These are phyloP conservation scores for Arnoldichthys spilopterus DNA, from an alignment of 2,797 vertebrate genomes.

Conservation along the genomic window DNA sequence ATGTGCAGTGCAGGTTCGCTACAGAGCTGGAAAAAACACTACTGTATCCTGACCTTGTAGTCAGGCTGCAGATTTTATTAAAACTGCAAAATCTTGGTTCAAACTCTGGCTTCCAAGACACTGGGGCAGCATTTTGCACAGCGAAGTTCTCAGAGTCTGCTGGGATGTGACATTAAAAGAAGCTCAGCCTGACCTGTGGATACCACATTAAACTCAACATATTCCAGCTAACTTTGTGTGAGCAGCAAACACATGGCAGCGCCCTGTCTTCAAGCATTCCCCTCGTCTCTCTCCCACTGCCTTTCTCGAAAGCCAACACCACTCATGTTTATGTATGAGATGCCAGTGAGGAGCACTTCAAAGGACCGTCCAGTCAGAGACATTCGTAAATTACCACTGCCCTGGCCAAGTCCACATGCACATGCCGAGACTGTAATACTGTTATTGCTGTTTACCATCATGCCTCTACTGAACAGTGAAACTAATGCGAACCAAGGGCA, in stretches of 20 bases:
- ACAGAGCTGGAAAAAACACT: background rate
- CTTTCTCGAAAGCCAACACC: conserved; percentile 59
- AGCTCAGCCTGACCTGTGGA: conserved; percentile 13
- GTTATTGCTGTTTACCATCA: conserved; percentile 30
- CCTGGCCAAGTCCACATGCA: conserved; percentile 31
- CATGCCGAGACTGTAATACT: conserved; percentile 31
- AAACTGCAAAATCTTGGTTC: conserved; percentile 27
- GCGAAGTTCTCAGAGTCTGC: conserved; percentile 10
- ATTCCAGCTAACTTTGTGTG: conserved; percentile 20
- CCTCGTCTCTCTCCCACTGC: conserved; percentile 33
- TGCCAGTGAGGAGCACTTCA: conserved; percentile 67
- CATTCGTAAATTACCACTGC: conserved; percentile 33
- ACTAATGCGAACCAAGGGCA: background rate
- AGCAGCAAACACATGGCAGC: conserved; percentile 25
- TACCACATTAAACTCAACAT: conserved; percentile 29
- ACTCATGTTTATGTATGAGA: conserved; percentile 71
- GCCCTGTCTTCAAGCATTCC: background rate
- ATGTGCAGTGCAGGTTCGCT: background rate
- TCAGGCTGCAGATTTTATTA: conserved; percentile 25
- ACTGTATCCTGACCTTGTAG: conserved; percentile 32
- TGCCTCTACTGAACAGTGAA: conserved; percentile 9
- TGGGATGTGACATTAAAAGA: conserved; percentile 43
- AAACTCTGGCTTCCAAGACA: conserved; percentile 24
- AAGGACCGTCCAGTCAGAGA: conserved; percentile 63
- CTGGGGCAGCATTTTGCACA: conserved; percentile 20